phyloP scores from a whole-genome alignment of 2,888 invertebrate genomes.

The Caenorhabditis wallacei region DNA sequence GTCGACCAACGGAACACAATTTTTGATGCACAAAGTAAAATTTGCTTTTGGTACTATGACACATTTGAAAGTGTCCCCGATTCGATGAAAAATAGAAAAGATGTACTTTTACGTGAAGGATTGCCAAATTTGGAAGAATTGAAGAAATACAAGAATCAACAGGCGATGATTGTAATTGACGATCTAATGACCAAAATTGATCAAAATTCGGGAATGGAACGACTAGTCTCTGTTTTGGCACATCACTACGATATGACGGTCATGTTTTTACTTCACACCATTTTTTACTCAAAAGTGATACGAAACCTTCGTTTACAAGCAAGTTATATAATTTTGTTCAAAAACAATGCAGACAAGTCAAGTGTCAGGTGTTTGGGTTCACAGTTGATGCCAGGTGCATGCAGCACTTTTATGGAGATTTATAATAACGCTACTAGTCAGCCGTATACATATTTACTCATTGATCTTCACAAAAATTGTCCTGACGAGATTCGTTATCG shows the following conservation, averaged over 20 bases:
- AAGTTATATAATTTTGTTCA: too few species aligned
- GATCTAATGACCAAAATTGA: slow-evolving; percentile 33
- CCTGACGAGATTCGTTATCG: slow-evolving; percentile 33
- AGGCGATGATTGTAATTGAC: slow-evolving; percentile 20
- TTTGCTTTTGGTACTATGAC: slow-evolving; percentile 26
- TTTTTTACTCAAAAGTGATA: too few species aligned
- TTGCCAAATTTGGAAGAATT: slow-evolving; percentile 27
- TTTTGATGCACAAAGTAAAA: neutral
- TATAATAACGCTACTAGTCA: slow-evolving; percentile 3
- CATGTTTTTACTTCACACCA: too few species aligned
- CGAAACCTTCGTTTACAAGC: too few species aligned
- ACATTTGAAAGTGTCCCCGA: slow-evolving; percentile 28
- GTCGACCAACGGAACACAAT: neutral
- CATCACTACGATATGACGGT: too few species aligned
- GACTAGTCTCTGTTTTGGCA: slow-evolving; percentile 30
- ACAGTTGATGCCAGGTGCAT: slow-evolving; percentile 16
- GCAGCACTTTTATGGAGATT: slow-evolving; percentile 17
- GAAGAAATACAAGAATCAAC: slow-evolving; percentile 15
- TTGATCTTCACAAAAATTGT: slow-evolving; percentile 33
- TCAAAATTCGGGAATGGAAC: slow-evolving; percentile 33
- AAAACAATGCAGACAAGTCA: slow-evolving; percentile 34
- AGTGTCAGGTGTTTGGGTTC: slow-evolving; percentile 28
- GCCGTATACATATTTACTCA: neutral
- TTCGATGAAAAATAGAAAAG: slow-evolving; percentile 20
- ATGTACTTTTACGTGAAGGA: slow-evolving; percentile 16